These are phyloP conservation scores for Mystacides longicornis DNA, from an alignment of 2,888 invertebrate genomes.

Conservation along the genomic window DNA sequence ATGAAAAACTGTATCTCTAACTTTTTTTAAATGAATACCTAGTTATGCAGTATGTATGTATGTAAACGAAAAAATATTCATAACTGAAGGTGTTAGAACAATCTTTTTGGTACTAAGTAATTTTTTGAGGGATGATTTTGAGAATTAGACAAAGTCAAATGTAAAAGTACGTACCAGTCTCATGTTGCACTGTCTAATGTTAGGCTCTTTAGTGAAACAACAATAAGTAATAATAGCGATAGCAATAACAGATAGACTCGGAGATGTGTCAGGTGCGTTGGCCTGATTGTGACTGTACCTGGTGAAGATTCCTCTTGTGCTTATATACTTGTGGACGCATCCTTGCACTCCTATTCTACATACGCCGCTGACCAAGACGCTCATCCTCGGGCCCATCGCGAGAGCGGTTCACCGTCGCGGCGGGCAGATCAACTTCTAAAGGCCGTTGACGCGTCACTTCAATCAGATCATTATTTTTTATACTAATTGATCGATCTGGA, in stretches of 20 bases:
- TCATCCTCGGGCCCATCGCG: slow-evolving; percentile 20
- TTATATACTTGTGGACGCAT: slow-evolving; percentile 20
- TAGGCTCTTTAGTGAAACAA: slow-evolving; percentile 1
- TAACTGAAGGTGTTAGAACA: too few relatives aligned
- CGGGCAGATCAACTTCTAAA: slow-evolving; percentile 7
- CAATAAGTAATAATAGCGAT: neutral
- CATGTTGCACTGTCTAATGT: slow-evolving; percentile 12
- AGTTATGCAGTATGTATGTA: too few relatives aligned
- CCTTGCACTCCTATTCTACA: slow-evolving; percentile 17
- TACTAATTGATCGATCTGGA: too few relatives aligned
- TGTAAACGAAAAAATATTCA: too few relatives aligned
- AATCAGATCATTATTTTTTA: too few relatives aligned
- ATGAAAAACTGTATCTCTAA: too few relatives aligned
- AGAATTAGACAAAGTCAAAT: neutral
- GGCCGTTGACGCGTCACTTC: slow-evolving; percentile 3
- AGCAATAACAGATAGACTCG: neutral
- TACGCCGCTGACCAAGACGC: slow-evolving; percentile 17
- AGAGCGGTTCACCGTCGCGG: slow-evolving; percentile 9
- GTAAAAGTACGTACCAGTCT: slow-evolving; percentile 20
- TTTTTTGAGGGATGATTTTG: neutral
- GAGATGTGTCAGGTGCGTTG: slow-evolving; percentile 13
- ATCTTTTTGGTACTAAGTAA: too few relatives aligned
- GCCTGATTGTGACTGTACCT: slow-evolving; percentile 22
- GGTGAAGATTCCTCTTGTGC: slow-evolving; percentile 15
- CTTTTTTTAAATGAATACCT: too few relatives aligned